Percentiles rank a stretch among this genome's conserved stretches.
Conservation (phyloP, 2,888 invertebrate genomes). For the Protonemura montana region DNA sequence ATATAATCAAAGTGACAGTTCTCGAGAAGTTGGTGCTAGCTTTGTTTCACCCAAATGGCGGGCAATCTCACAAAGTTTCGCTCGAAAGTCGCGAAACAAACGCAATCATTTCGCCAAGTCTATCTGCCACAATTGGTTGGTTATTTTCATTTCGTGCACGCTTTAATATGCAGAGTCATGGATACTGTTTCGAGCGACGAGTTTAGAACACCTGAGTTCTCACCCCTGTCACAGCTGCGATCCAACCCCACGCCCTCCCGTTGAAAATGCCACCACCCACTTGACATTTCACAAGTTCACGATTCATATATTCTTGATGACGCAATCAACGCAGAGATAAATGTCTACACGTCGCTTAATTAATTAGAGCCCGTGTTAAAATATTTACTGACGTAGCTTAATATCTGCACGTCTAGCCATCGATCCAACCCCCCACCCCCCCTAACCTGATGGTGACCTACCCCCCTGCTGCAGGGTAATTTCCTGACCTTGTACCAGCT, state of each 20-base stretch:
- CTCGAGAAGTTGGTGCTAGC: too few species aligned
- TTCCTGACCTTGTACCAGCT: background rate
- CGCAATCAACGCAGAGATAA: background rate
- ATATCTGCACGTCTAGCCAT: background rate
- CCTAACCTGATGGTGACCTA: background rate
- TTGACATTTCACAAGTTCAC: slow-evolving; percentile 15
- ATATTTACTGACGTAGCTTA: background rate
- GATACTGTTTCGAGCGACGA: background rate
- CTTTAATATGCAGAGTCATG: background rate
- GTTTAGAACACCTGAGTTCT: background rate
- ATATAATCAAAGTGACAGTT: too few species aligned
- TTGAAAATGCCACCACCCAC: background rate
- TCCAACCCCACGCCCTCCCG: background rate
- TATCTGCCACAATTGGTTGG: too few species aligned
- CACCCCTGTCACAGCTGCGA: background rate
- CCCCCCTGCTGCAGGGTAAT: background rate
- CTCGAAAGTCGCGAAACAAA: too few species aligned
- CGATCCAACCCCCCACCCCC: background rate
- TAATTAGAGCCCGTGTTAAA: background rate
- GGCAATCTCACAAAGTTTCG: too few species aligned
- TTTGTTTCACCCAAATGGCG: too few species aligned
- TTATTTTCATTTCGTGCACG: background rate
- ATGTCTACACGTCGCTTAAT: background rate
- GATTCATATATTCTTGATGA: background rate
- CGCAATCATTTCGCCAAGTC: too few species aligned